Evolutionary conservation across 1,140 invertebrate genomes (phyloP).

Genomic region (Drosophila sturtevanti): DNA sequence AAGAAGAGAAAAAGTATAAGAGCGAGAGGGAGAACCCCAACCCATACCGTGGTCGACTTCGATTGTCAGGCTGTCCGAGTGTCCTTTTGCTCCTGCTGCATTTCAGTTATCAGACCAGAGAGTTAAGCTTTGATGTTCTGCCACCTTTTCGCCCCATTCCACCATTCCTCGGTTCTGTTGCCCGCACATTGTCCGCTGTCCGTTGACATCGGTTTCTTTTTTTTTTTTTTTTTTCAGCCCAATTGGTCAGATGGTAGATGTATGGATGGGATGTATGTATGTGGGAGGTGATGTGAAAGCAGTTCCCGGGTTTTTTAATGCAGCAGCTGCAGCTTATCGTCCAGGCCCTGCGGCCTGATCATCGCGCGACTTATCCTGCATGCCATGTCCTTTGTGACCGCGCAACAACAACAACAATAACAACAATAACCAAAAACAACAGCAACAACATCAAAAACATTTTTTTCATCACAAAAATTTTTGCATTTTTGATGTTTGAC

Average conservation of each 20-base stretch:
- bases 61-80: slow-evolving; percentile 53
- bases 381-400: slow-evolving; percentile 41
- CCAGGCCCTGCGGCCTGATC: slow-evolving; percentile 56
- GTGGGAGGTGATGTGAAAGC: neutral
- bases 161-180: neutral
- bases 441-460: slow-evolving; percentile 72
- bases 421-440: no score
- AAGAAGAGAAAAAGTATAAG: slow-evolving; percentile 49
- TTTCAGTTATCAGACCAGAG: slow-evolving; percentile 39
- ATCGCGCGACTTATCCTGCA: slow-evolving; percentile 45
- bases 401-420: slow-evolving; percentile 51
- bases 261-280: neutral
- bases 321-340: slow-evolving; percentile 76
- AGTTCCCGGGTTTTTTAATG: slow-evolving; percentile 7
- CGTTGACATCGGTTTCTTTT: slow-evolving; percentile 1
- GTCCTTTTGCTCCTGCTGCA: slow-evolving; percentile 37
- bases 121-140: slow-evolving; percentile 46
- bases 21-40: neutral
- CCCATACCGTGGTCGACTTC: slow-evolving; percentile 23
- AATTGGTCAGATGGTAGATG: slow-evolving; percentile 12
- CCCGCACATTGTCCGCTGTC: slow-evolving; percentile 10
- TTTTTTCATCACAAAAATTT: slow-evolving; percentile 46
- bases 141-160: neutral
- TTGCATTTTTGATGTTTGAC: slow-evolving; percentile 41
- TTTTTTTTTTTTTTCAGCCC: slow-evolving; percentile 2